Conservation (phyloP, 2,888 invertebrate genomes). For the Nomada lathburiana region DNA sequence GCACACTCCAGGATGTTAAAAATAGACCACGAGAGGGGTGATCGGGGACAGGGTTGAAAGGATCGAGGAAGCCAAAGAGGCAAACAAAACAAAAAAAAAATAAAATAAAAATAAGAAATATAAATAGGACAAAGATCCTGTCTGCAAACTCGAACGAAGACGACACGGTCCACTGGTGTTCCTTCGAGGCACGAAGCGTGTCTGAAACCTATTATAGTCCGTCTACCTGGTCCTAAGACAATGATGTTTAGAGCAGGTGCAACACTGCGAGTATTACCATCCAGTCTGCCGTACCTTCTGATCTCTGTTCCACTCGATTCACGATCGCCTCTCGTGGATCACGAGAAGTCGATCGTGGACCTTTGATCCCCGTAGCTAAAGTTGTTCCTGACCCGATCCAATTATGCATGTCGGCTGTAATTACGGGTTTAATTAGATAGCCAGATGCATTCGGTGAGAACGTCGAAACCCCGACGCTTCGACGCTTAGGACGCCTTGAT, state of each 20-base stretch:
- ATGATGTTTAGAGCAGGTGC: constrained; percentile 66
- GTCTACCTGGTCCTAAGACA: constrained; percentile 71
- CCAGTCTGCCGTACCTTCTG: neutral
- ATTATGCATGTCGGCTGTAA: constrained; percentile 61
- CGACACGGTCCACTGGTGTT: constrained; percentile 73
- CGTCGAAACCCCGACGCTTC: constrained; percentile 33
- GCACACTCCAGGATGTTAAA: neutral
- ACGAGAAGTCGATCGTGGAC: constrained; percentile 58
- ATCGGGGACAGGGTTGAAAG: neutral
- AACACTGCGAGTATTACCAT: constrained; percentile 35
- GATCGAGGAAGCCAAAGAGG: neutral
- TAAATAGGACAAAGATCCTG: constrained; percentile 36
- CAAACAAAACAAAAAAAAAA: neutral
- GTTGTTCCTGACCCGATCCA: constrained; percentile 49
- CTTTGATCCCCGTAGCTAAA: constrained; percentile 60
- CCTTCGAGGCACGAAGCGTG: constrained; percentile 69
- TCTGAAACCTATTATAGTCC: constrained; percentile 70
- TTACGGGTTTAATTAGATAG: constrained; percentile 63
- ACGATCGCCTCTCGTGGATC: constrained; percentile 44
- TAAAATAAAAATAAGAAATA: constrained; percentile 2
- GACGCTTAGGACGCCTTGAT: constrained; percentile 5
- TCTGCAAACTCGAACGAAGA: constrained; percentile 37
- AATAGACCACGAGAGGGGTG: constrained; percentile 21
- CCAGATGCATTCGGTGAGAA: constrained; percentile 46
- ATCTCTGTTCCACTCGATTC: neutral